These are phyloP conservation scores for Sapajus apella DNA, from an alignment of 2,113 vertebrate genomes.

Conservation along the genomic window DNA sequence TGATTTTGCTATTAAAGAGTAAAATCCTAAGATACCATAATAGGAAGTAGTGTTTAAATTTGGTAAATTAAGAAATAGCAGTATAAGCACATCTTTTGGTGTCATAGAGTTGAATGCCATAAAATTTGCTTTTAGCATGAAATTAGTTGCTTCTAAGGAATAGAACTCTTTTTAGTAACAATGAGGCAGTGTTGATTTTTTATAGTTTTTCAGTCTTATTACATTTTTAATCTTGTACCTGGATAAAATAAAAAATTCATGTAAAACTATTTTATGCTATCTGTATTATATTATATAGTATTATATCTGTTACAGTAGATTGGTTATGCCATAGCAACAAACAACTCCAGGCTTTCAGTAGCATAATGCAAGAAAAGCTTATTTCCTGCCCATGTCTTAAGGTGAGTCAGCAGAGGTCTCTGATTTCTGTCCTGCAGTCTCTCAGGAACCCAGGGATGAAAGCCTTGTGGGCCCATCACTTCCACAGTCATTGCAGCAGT, in stretches of 20 bases:
- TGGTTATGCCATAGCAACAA: background rate
- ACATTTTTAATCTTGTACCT: background rate
- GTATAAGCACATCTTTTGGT: background rate
- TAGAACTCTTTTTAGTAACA: slow-evolving; percentile 17
- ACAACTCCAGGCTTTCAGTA: background rate
- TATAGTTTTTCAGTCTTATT: background rate
- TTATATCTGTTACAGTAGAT: background rate
- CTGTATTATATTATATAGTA: background rate
- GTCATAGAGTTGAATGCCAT: background rate
- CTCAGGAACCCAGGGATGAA: background rate
- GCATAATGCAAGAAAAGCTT: background rate
- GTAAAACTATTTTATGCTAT: background rate
- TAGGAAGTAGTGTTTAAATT: background rate
- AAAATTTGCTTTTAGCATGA: slow-evolving; percentile 18
- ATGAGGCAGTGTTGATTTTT: background rate
- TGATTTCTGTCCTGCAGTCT: background rate
- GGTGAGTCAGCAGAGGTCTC: background rate
- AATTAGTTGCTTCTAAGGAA: slow-evolving; percentile 26
- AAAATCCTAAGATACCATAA: background rate
- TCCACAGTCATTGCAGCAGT: background rate
- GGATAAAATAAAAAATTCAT: background rate
- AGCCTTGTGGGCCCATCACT: background rate
- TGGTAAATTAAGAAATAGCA: background rate
- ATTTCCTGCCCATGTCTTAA: background rate
- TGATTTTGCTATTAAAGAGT: background rate